Percentiles rank a stretch among this genome's conserved stretches.
Conservation (phyloP, 2,113 vertebrate species). For the Zosterops lateralis region DNA sequence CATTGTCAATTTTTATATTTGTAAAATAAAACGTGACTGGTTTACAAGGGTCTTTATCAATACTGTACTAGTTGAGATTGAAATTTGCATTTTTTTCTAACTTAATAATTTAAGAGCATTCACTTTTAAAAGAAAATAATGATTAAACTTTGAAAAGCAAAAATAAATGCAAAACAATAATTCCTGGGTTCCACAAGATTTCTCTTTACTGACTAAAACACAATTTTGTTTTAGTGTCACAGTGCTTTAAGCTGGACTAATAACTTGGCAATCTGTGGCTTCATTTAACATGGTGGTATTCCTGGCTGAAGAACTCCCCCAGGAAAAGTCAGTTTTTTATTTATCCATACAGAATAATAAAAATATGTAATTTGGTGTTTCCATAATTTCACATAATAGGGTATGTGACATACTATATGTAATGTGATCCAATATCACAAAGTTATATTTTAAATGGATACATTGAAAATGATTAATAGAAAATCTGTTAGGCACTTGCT, state of each 20-base stretch:
- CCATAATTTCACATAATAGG: neutral
- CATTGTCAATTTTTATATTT: neutral
- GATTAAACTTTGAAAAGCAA: neutral
- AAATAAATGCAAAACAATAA: neutral
- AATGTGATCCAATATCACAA: neutral
- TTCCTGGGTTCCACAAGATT: neutral
- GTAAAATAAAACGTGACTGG: neutral
- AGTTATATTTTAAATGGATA: conserved; percentile 36
- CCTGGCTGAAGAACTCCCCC: neutral
- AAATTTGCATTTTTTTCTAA: neutral
- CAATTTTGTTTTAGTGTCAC: neutral
- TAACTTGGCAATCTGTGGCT: conserved; percentile 54
- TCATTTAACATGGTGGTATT: conserved; percentile 26
- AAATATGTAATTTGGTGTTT: neutral
- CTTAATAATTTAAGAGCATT: neutral
- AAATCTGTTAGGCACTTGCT: conserved; percentile 5
- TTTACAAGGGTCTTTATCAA: neutral
- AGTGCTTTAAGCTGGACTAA: neutral
- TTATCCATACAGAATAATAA: neutral
- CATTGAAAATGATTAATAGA: conserved; percentile 23
- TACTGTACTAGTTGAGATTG: neutral
- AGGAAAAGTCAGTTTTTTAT: conserved; percentile 48
- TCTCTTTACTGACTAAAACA: neutral
- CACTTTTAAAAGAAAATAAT: neutral
- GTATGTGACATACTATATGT: conserved; percentile 25